These are phyloP conservation scores for Tiliacea aurago DNA, from an alignment of 2,888 invertebrate genomes.

Conservation along the genomic window DNA sequence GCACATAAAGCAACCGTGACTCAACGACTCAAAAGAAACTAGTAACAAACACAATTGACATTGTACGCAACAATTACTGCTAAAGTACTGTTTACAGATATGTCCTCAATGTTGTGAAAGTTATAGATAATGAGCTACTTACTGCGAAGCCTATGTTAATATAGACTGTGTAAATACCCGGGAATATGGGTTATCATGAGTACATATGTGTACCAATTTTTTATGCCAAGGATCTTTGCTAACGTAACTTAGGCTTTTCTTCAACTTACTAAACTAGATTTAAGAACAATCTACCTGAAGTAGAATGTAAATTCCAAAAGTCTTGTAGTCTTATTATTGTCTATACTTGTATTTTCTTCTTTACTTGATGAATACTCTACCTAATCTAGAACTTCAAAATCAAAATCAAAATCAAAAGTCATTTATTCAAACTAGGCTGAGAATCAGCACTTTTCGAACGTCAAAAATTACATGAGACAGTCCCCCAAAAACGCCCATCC, in stretches of 20 bases:
- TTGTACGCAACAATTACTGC: conserved; percentile 40
- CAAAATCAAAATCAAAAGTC: too few relatives aligned
- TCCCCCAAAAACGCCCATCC: too few relatives aligned
- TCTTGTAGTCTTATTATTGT: not conserved
- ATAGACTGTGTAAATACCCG: not conserved
- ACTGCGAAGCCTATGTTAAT: conserved; percentile 5
- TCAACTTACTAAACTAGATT: not conserved
- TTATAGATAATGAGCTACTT: conserved; percentile 27
- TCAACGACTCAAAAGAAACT: conserved; percentile 38
- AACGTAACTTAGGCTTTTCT: not conserved
- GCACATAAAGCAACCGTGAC: conserved; percentile 40
- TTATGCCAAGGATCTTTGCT: not conserved
- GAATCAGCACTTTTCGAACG: too few relatives aligned
- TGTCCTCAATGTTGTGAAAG: conserved; percentile 42
- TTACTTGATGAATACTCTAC: not conserved
- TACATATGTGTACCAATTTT: not conserved
- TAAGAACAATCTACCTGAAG: not conserved
- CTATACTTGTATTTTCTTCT: not conserved
- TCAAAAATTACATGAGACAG: too few relatives aligned
- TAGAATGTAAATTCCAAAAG: not conserved
- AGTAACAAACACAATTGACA: conserved; percentile 49
- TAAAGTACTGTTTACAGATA: conserved; percentile 32
- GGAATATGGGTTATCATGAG: not conserved
- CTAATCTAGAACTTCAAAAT: not conserved
- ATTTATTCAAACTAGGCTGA: too few relatives aligned